These are phyloP conservation scores for Spongilla lacustris DNA, from an alignment of 37 sponge, comb jelly and placozoan species.

Conservation along the genomic window DNA sequence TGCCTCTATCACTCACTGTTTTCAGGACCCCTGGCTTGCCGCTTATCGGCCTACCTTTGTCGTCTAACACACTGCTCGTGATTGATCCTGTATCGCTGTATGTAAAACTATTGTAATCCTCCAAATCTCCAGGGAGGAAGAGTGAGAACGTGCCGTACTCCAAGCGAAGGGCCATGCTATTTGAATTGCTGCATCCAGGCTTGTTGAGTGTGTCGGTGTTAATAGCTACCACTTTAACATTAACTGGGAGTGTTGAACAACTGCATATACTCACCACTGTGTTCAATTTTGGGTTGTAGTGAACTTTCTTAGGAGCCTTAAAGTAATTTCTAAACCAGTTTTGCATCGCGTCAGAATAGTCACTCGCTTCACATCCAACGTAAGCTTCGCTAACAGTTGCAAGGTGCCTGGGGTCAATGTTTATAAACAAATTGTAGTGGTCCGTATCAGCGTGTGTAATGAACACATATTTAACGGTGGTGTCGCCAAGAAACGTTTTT, in stretches of 20 bases:
- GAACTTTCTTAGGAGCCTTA: too few relatives aligned
- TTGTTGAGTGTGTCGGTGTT: background rate
- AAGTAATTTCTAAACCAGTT: background rate
- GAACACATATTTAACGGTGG: background rate
- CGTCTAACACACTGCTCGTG: background rate
- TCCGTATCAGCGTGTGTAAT: constrained; percentile 40
- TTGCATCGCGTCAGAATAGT: background rate
- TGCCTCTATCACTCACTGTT: background rate
- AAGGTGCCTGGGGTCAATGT: constrained; percentile 3
- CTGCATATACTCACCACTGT: background rate
- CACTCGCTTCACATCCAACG: background rate
- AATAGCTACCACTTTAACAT: constrained; percentile 1
- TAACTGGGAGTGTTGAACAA: background rate
- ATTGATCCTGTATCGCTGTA: background rate
- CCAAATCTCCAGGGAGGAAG: background rate
- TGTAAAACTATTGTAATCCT: background rate
- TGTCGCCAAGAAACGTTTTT: constrained; percentile 4
- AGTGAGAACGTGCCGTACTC: constrained; percentile 1
- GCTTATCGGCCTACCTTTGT: constrained; percentile 8
- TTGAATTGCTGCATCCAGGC: background rate
- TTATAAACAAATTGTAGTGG: constrained; percentile 37
- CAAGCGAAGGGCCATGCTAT: constrained; percentile 20
- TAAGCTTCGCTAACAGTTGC: too few relatives aligned
- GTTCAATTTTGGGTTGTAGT: background rate
- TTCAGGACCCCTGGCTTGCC: constrained; percentile 2